Percentiles rank a stretch among this genome's conserved stretches.
Evolutionary conservation across 2,113 vertebrate genomes (phyloP).

Genomic region (Fulica atra): DNA sequence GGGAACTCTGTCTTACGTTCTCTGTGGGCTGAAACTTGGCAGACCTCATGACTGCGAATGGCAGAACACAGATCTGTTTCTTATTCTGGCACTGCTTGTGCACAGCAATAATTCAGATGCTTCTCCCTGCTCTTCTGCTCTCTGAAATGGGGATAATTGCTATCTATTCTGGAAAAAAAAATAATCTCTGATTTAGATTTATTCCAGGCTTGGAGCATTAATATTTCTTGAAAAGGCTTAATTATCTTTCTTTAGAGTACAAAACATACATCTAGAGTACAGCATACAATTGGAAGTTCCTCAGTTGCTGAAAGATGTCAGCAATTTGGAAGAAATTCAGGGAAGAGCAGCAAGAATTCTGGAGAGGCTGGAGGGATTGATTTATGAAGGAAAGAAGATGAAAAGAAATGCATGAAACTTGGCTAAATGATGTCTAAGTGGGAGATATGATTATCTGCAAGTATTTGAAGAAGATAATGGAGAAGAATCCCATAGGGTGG

Average conservation of each 20-base stretch:
- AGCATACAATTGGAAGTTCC: constrained; percentile 36
- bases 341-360: constrained; percentile 40
- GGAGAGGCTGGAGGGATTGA: constrained; percentile 41
- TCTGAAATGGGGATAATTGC: background rate
- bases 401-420: constrained; percentile 53
- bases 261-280: constrained; percentile 24
- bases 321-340: constrained; percentile 52
- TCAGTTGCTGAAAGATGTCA: constrained; percentile 38
- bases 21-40: background rate
- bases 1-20: background rate
- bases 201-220: constrained; percentile 11
- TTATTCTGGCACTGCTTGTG: constrained; percentile 1
- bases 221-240: constrained; percentile 41
- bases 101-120: background rate
- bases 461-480: constrained; percentile 32
- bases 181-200: constrained; percentile 7
- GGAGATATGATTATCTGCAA: constrained; percentile 50
- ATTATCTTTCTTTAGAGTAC: constrained; percentile 26
- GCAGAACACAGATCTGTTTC: background rate
- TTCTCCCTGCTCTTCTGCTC: background rate
- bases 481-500: constrained; percentile 27
- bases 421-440: constrained; percentile 37
- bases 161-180: background rate
- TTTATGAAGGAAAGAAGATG: constrained; percentile 54
- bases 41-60: background rate